Conservation (phyloP, 2,113 vertebrate genomes). For the Melanotaenia duboulayi region DNA sequence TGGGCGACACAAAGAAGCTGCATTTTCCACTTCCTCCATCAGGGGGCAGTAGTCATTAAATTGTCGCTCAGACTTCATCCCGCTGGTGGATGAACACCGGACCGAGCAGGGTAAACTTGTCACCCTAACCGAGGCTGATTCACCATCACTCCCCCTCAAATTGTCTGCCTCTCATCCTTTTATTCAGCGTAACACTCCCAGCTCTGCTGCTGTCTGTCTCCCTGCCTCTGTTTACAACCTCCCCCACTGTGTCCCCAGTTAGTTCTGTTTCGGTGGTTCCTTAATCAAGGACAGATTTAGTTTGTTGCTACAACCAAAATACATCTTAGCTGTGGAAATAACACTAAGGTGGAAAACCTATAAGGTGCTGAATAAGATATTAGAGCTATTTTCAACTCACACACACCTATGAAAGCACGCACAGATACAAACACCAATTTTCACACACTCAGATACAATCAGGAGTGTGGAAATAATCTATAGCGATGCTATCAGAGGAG, state of each 20-base stretch:
- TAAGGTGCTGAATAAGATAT: no score
- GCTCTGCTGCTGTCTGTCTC: slow-evolving; percentile 48
- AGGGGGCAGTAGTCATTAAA: slow-evolving; percentile 76
- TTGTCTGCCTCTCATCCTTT: slow-evolving; percentile 47
- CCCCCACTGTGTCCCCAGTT: neutral
- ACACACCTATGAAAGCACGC: no score
- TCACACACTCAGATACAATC: no score
- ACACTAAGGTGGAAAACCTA: slow-evolving; percentile 9
- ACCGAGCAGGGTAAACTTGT: slow-evolving; percentile 51
- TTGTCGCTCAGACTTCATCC: slow-evolving; percentile 49
- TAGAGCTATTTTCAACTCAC: no score
- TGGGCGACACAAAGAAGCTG: slow-evolving; percentile 55
- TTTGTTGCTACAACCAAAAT: slow-evolving; percentile 30
- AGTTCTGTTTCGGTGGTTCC: slow-evolving; percentile 15
- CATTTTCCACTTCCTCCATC: slow-evolving; percentile 58
- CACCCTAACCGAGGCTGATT: slow-evolving; percentile 69
- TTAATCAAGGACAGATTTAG: slow-evolving; percentile 19
- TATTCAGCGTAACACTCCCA: slow-evolving; percentile 56
- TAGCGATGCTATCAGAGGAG: no score
- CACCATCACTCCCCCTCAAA: slow-evolving; percentile 59
- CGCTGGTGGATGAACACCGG: slow-evolving; percentile 36
- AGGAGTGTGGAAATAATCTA: no score
- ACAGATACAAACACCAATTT: no score
- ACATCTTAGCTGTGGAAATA: slow-evolving; percentile 27
- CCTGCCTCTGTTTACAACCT: slow-evolving; percentile 27